These are phyloP conservation scores for Ameiurus melas DNA, from an alignment of 2,113 vertebrate species.

Conservation along the genomic window DNA sequence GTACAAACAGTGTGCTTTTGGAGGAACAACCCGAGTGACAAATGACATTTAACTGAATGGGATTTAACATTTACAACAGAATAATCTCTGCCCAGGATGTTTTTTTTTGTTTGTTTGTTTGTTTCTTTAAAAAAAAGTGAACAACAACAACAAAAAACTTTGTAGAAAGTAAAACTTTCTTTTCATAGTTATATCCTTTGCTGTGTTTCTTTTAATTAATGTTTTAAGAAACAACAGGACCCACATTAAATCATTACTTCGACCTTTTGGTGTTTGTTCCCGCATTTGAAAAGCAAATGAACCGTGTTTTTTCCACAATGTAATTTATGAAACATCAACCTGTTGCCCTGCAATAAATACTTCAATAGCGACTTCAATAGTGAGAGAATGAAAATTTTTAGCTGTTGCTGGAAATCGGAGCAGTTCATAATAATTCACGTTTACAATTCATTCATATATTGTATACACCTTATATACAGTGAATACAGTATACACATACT, in stretches of 20 bases:
- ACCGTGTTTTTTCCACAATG: neutral
- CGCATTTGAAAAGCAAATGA: slow-evolving; percentile 19
- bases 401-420: neutral
- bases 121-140: no score
- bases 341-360: slow-evolving; percentile 13
- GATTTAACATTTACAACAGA: neutral
- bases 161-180: neutral
- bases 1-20: neutral
- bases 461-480: neutral
- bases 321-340: slow-evolving; percentile 13
- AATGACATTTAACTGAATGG: neutral
- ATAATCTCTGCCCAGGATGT: neutral
- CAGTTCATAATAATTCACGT: neutral
- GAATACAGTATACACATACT: neutral
- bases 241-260: slow-evolving; percentile 3
- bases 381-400: neutral
- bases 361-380: neutral
- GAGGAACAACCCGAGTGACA: neutral
- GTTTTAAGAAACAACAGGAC: neutral
- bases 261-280: slow-evolving; percentile 16
- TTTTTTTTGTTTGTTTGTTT: no score
- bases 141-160: no score
- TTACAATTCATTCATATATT: neutral
- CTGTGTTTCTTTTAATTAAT: neutral
- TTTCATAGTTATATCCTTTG: neutral